Evolutionary conservation across 2,797 vertebrate species (phyloP).

Genomic region (Discoglossus pictus): DNA sequence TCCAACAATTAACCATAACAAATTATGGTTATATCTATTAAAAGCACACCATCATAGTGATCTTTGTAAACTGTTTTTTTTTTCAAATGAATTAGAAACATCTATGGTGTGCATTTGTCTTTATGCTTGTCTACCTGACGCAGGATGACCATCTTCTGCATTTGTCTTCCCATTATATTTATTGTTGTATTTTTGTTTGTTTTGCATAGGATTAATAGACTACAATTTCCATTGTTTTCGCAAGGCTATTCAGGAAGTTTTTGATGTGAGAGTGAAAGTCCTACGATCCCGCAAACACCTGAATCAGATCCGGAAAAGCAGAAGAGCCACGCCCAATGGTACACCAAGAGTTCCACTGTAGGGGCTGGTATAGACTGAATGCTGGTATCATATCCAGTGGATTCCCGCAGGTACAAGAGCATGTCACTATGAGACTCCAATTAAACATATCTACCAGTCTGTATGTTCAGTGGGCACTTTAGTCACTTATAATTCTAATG

Average conservation of each 20-base stretch:
- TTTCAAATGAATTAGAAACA: too few species aligned
- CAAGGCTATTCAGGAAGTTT: slow-evolving; percentile 95
- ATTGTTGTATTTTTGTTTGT: slow-evolving; percentile 33
- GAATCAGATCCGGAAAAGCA: slow-evolving; percentile 80
- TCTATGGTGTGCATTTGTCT: too few species aligned
- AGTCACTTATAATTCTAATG: neutral
- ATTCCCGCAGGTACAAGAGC: slow-evolving; percentile 59
- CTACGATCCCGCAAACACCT: slow-evolving; percentile 85
- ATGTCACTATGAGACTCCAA: slow-evolving; percentile 50
- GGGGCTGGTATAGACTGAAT: slow-evolving; percentile 6
- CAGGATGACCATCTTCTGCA: too few species aligned
- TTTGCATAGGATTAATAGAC: slow-evolving; percentile 82
- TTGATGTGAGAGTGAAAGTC: slow-evolving; percentile 87
- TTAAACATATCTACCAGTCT: slow-evolving; percentile 22
- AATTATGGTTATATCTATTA: too few species aligned
- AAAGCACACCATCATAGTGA: too few species aligned
- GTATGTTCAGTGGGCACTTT: neutral
- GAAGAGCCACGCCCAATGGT: slow-evolving; percentile 77
- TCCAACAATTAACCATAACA: too few species aligned
- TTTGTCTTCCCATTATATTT: slow-evolving; percentile 30
- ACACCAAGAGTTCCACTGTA: slow-evolving; percentile 68
- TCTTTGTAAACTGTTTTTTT: neutral
- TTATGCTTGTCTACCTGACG: too few species aligned
- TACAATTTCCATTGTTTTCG: slow-evolving; percentile 98
- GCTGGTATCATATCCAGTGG: slow-evolving; percentile 52